Base-by-base conservation (phyloP, 2,888 invertebrate genomes). In the Caenorhabditis wallacei region DNA sequence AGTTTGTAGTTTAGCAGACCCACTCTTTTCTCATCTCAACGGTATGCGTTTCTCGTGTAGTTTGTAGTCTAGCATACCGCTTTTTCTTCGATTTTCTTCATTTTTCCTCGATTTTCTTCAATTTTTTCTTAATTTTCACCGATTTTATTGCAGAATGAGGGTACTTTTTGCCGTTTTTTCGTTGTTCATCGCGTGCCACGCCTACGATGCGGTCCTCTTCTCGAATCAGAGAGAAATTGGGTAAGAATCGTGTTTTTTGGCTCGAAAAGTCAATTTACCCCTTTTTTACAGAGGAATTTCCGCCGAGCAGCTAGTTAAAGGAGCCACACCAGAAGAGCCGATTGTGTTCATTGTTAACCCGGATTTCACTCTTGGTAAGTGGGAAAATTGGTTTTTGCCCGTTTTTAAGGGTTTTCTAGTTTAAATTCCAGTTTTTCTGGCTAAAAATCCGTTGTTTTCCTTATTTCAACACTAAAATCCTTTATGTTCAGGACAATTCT, bases 141-240 rank as follows among this genome's bases (percentile, higher is more conserved):
- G 16, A 46, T 46, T 46, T 46, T 46, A 51, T 78, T 74, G 16
- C 69, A 82, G 76, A 86, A 78, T 87, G 88, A 81, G 85, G 86
- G 86, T 85, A 83, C 79, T 86, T 75, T 75, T 85, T 46, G 57
- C 85, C 69, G 69, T 80, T 22, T 76, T 84, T 20, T 74, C 82
- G 24, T 76, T 84, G 51, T 54, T 84, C 43, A 48, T 78, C 53
- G 72, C 84, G 30, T 70, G 74, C n/a, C 24, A 64, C 26, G 84
- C 87, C 59, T 84, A 86, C 76, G 88, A 87, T 75, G 85, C 88
- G 37, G 86, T 88, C 68, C 57, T 84, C 63, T 88, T 88, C 84
- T 88, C 88, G 20, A 83, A 74, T 57, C 61, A 79, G 22, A 56
- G 69, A 70, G 81, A 85, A 68, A 82, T 88, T 43, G 75, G 71